Base-by-base conservation (phyloP, 2,888 invertebrate species). In the Microdon myrmicae region DNA sequence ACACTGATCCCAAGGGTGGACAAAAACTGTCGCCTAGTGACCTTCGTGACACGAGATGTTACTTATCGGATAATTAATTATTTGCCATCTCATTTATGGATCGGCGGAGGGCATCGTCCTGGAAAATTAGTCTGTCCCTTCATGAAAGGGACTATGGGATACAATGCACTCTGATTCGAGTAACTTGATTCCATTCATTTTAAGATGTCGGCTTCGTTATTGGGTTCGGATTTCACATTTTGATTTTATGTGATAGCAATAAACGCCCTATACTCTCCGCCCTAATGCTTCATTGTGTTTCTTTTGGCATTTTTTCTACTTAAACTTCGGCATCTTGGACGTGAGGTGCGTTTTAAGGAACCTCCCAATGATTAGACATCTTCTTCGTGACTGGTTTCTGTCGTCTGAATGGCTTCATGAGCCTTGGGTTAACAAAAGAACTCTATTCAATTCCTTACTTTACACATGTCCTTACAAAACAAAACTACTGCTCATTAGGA, bases 11-110 rank as follows among this genome's bases (percentile, higher is more conserved):
- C 38, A 38, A 28, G 23, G 55, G 43, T 38, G 32, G 31, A 16
- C 23, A 41, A 49, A 44, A 56, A 61, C 56, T 49, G 55, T 56
- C 41, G 56, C 31, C 43, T 41, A 58, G 28, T 64, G 64, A 64
- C 64, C 53, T 64, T 51, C 53, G 64, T 45, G 53, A 64, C 64
- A 64, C 56, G 64, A 43, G 53, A 58, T 58, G 58, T 51, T 58
- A 56, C 64, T 64, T 64, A 64, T 53, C 58, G 47, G 41, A 25
- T 64, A 58, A 64, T 64, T 58, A 64, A 58, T 64, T 64, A 64
- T 64, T 53, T 58, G 45, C 22, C 23, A 12, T 2, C 13, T 9
- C 32, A 10, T 5, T 16, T n/a, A 2, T 13, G 13, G 16, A 12
- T 17, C 13, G 23, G 9, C n/a, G 6, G 3, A 23, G 19, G 13